Base-by-base conservation (phyloP, 30 jellyfish, hydroid and myxozoan species). In the Cassiopea andromeda region DNA sequence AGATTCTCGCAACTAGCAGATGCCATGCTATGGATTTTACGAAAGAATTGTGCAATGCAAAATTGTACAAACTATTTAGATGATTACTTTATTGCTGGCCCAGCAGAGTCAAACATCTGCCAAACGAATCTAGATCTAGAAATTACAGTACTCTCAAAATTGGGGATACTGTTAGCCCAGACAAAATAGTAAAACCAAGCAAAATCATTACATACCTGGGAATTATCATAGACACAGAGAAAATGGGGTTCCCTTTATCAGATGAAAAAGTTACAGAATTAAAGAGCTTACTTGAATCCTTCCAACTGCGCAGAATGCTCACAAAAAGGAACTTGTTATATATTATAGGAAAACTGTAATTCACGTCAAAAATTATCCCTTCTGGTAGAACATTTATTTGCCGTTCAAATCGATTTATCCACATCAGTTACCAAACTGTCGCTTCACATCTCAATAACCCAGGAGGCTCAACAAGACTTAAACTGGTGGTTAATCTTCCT, bases 1-100 rank as follows among this genome's bases (percentile, higher is more conserved):
- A 13, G 77, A 0, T 84, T 84, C 81, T 7, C 69, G 16, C 78
- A 38, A 16, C 46, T 84, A 9, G 1, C 92, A 45, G 60, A 69
- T 49, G 15, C 77, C 19, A 7, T 72, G 27, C 59, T 50, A 7
- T 84, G 92, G 92, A 69, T 84, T 46, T 2, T 71, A 17, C 54
- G 17, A 6, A 50, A 69, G 44, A 69, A 50, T 1, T 70, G n/a
- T 43, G 2, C n/a, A 1, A n/a, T 82, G 46, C 7, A 4, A 2
- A 70, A 48, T 16, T 9, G 64, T 18, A 84, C 92, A 44, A 47
- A 84, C 49, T 84, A 84, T 48, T 71, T 84, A 19, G 92, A 69
- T 38, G 92, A 84, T 72, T 84, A 6, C 86, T 70, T 84, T 46
- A 48, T 84, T 16, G 66, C 90, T 0, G 90, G 72, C n/a, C 49